Percentiles rank a stretch among this genome's conserved stretches.
Conservation (phyloP, 1,140 invertebrate species). For the Drosophila pandora region DNA sequence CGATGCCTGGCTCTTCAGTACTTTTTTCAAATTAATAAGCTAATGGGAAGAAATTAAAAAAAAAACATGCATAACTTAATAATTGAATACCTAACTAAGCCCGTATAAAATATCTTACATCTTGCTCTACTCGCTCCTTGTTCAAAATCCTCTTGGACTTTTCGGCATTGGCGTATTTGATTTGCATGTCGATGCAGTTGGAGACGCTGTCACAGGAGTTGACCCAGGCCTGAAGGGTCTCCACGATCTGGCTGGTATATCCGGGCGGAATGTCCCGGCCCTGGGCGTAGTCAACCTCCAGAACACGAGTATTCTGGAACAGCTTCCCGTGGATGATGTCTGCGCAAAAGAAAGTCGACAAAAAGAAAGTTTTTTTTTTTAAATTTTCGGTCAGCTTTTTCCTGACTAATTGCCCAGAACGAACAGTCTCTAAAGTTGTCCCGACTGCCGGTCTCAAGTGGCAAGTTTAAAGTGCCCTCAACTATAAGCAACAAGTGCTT, state of each 20-base stretch:
- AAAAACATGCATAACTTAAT: not conserved
- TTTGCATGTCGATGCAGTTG: conserved; percentile 94
- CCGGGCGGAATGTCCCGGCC: conserved; percentile 95
- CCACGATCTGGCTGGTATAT: conserved; percentile 90
- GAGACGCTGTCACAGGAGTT: conserved; percentile 95
- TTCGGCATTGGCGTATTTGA: conserved; percentile 92
- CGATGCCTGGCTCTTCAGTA: conserved; percentile 88
- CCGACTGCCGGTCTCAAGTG: conserved; percentile 29
- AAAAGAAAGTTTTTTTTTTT: conserved; percentile 19
- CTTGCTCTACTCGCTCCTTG: conserved; percentile 93
- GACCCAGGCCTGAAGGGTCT: conserved; percentile 95
- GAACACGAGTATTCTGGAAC: conserved; percentile 96
- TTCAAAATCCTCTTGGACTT: conserved; percentile 92
- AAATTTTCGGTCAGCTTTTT: conserved; percentile 17
- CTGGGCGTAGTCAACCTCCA: conserved; percentile 97
- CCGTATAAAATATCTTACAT: conserved; percentile 85
- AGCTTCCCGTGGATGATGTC: conserved; percentile 98
- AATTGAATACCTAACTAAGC: not conserved
- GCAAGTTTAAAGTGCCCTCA: conserved; percentile 27
- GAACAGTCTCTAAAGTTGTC: conserved; percentile 32
- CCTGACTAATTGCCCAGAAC: conserved; percentile 43
- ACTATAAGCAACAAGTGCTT: conserved; percentile 24
- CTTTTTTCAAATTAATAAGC: conserved; percentile 92
- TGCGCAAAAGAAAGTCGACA: conserved; percentile 45
- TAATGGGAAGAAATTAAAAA: conserved; percentile 70